Evolutionary conservation across 2,888 invertebrate genomes (phyloP).

Genomic region (Xylocampa areola): DNA sequence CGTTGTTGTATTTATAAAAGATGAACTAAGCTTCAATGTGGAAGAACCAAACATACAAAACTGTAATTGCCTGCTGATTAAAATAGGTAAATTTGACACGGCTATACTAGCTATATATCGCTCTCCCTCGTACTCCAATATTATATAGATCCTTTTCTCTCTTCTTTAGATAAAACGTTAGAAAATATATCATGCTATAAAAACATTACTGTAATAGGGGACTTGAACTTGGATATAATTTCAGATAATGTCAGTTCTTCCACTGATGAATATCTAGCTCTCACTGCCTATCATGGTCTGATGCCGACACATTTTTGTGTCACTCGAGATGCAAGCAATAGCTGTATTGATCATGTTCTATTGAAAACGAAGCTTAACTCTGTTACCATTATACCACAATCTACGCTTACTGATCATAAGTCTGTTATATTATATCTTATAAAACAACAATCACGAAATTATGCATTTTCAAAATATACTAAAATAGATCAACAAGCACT

Average conservation of each 20-base stretch:
- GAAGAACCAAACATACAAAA: conserved; percentile 5
- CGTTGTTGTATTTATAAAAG: neutral
- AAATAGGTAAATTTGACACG: neutral
- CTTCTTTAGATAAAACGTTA: too few relatives aligned
- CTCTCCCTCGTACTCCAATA: conserved; percentile 1
- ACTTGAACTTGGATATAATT: too few relatives aligned
- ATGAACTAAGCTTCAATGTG: neutral
- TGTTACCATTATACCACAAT: too few relatives aligned
- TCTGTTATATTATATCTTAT: too few relatives aligned
- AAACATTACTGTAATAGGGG: conserved; percentile 18
- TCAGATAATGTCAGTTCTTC: neutral
- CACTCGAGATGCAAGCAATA: conserved; percentile 10
- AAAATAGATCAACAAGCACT: too few relatives aligned
- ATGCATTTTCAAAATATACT: too few relatives aligned
- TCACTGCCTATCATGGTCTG: conserved; percentile 8
- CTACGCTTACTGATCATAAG: too few relatives aligned
- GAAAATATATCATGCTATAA: conserved; percentile 3
- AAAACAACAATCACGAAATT: too few relatives aligned
- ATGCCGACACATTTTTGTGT: conserved; percentile 7
- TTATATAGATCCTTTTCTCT: too few relatives aligned
- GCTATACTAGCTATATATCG: neutral
- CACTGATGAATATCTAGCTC: neutral
- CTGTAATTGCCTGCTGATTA: neutral
- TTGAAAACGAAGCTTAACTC: too few relatives aligned
- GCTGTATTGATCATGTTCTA: conserved; percentile 11